Evolutionary conservation across 2,888 invertebrate species (phyloP).

Genomic region (Nyleta sp.): DNA sequence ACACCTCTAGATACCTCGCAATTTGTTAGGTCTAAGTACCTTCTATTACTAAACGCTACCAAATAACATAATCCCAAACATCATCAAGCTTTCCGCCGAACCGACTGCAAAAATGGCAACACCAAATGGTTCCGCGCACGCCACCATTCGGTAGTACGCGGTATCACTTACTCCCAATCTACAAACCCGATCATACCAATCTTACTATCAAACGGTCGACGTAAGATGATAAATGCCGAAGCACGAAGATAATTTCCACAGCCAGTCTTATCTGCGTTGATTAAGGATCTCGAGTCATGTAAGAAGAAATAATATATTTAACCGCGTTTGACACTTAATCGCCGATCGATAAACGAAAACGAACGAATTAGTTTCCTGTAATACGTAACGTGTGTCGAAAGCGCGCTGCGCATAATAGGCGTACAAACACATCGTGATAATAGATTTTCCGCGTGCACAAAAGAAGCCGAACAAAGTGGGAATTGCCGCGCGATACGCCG

Average conservation of each 20-base stretch:
- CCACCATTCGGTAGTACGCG: neutral
- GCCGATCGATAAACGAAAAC: conserved; percentile 32
- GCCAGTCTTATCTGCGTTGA: conserved; percentile 2
- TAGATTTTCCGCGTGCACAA: conserved; percentile 38
- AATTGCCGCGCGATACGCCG: conserved; percentile 58
- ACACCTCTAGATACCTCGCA: too few relatives aligned
- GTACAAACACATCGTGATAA: conserved; percentile 40
- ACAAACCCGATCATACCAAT: neutral
- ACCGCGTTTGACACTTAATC: conserved; percentile 23
- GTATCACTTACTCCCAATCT: neutral
- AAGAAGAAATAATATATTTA: conserved; percentile 25
- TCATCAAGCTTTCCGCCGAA: too few relatives aligned
- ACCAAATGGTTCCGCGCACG: neutral
- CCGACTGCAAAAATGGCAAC: neutral
- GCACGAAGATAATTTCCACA: conserved; percentile 11
- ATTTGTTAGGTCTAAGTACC: too few relatives aligned
- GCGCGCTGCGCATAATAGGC: conserved; percentile 32
- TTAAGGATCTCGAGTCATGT: conserved; percentile 12
- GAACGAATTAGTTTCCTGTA: conserved; percentile 50
- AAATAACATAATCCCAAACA: too few relatives aligned
- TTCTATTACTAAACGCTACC: too few relatives aligned
- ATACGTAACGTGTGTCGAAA: conserved; percentile 40
- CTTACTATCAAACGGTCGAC: conserved; percentile 1
- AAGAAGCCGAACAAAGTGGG: conserved; percentile 50
- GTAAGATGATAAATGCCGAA: conserved; percentile 18